Evolutionary conservation across 2,888 invertebrate species (phyloP).

Genomic region (Harmothoe impar): DNA sequence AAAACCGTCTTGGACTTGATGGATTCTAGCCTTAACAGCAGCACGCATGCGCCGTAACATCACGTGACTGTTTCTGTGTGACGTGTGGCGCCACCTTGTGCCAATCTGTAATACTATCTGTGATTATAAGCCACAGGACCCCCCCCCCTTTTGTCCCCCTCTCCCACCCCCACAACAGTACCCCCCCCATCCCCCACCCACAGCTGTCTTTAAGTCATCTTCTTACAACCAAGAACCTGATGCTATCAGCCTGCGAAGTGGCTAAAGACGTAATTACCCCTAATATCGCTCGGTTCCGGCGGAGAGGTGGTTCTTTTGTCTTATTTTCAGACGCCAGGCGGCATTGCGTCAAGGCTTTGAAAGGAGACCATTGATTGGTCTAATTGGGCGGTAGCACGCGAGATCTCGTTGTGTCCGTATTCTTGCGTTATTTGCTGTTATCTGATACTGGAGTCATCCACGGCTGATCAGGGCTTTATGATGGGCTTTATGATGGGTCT

Average conservation of each 20-base stretch:
- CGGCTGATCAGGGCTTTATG: background rate
- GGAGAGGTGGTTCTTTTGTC: background rate
- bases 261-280: conserved; percentile 34
- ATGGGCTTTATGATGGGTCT: no score
- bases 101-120: background rate
- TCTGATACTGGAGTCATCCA: background rate
- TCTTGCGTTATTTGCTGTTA: conserved; percentile 15
- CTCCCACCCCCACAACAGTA: no score
- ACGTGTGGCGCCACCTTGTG: background rate
- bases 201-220: background rate
- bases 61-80: conserved; percentile 4
- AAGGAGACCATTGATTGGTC: conserved; percentile 27
- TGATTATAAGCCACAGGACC: conserved; percentile 15
- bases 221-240: background rate
- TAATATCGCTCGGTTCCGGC: background rate
- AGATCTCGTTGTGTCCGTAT: background rate
- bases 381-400: conserved; percentile 13
- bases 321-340: conserved; percentile 10
- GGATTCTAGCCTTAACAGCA: background rate
- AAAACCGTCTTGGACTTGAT: no score
- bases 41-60: background rate
- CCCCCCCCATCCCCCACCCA: background rate
- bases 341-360: conserved; percentile 16
- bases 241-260: background rate
- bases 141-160: background rate